Evolutionary conservation across 1,140 invertebrate species (phyloP), one percentile per base, ranked within the genome.

Genomic region (Drosophila nannoptera): DNA sequence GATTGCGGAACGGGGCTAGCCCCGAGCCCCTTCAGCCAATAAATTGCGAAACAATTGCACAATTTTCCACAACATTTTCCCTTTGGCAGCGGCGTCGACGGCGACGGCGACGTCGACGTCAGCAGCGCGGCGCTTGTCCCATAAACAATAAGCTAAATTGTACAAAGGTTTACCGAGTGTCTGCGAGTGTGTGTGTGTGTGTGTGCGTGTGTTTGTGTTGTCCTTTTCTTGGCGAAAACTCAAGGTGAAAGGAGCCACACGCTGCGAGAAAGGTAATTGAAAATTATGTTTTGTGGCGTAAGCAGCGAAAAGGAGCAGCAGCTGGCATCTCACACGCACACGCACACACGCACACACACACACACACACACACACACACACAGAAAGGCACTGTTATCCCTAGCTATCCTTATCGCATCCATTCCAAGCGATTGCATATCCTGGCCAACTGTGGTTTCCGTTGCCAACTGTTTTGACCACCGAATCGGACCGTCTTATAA

Each of bases 21-120:
- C 22, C 50, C 61, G 60, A 73, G 73, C 73, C 83, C 66, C 40
- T 43, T 86, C 58, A 60, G 69, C 78, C 78, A 87, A 87, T 87
- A 87, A 87, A 87, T 87, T 83, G 84, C 84, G 65, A 87, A 83
- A 87, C 83, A 87, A 87, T 87, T 87, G 78, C 78, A 81, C 84
- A 87, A 87, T 87, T 87, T 87, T 87, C 77, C 83, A 87, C 62
- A 87, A 87, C 76, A 87, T 82, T 77, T 82, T 75, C 42, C 33
- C 53, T 62, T 55, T 75, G 53, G 53, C 60, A 55, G 9, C 54
- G 35, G n/a, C 56, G 61, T 32, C 38, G 59, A 7, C 59, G 38
- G 35, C 53, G 61, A 48, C 53, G 40, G 29, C 35, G 11, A 7
- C 68, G 40, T n/a, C 36, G 32, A 42, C 52, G 16, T 29, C 16